A percentile compares a stretch with the other conserved stretches of the same genome.
These are phyloP conservation scores for Plotosus lineatus DNA, from an alignment of 2,113 vertebrate species.

Conservation along the genomic window DNA sequence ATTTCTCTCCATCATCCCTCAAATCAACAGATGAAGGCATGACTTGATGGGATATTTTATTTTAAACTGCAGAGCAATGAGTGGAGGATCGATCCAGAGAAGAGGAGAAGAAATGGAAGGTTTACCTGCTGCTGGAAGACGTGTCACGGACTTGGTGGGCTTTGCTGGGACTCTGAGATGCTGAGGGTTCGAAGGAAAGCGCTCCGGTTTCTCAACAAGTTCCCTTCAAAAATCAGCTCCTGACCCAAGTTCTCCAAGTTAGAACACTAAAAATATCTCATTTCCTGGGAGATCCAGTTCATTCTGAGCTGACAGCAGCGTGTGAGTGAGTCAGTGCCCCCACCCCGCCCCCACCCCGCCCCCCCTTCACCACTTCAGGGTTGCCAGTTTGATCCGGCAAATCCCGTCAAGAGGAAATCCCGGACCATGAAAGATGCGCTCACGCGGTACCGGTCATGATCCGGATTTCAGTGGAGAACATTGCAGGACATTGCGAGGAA, in stretches of 20 bases:
- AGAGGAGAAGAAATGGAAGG: background rate
- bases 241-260: background rate
- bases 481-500: too few relatives aligned
- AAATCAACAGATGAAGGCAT: too few relatives aligned
- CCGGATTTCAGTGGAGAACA: too few relatives aligned
- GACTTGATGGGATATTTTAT: too few relatives aligned
- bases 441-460: too few relatives aligned
- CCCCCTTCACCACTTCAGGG: constrained; percentile 9
- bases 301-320: background rate
- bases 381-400: constrained; percentile 12
- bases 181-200: background rate
- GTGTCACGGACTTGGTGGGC: background rate
- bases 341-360: background rate
- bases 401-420: background rate
- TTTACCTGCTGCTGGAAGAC: background rate
- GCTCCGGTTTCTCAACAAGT: background rate
- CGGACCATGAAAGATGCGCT: too few relatives aligned
- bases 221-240: background rate
- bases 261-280: background rate
- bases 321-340: constrained; percentile 19
- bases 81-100: too few relatives aligned
- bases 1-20: background rate
- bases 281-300: background rate
- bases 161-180: constrained; percentile 4
- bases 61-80: too few relatives aligned